phyloP scores from a whole-genome alignment of 2,888 invertebrate genomes.

The Cephus nigrinus region DNA sequence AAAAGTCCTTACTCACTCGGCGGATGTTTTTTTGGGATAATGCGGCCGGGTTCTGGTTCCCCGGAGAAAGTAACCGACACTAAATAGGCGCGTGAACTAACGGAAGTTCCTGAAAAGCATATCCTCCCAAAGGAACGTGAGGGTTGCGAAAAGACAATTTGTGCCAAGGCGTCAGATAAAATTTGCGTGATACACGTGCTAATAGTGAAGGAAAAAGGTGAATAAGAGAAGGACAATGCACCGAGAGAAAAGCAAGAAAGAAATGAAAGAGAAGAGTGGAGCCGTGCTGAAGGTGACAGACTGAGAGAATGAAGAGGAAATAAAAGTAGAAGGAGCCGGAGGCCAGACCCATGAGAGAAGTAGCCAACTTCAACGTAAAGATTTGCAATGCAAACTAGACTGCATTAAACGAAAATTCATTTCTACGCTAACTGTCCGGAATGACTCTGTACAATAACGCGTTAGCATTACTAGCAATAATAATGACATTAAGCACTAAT shows the following conservation, averaged over 20 bases:
- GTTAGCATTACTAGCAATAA: slow-evolving; percentile 49
- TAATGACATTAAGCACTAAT: slow-evolving; percentile 9
- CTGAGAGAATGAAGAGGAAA: background rate
- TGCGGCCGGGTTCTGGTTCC: background rate
- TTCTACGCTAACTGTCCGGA: slow-evolving; percentile 61
- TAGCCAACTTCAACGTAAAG: slow-evolving; percentile 24
- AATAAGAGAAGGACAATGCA: slow-evolving; percentile 23
- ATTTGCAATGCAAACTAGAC: slow-evolving; percentile 65
- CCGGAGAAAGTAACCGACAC: background rate
- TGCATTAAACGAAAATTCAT: slow-evolving; percentile 63
- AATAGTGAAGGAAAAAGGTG: slow-evolving; percentile 30
- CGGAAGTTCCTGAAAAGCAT: background rate
- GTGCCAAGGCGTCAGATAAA: slow-evolving; percentile 8
- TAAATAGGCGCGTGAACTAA: background rate
- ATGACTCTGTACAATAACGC: background rate
- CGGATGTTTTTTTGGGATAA: background rate
- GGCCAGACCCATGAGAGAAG: slow-evolving; percentile 20
- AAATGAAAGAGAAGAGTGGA: slow-evolving; percentile 18
- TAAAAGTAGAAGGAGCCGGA: background rate
- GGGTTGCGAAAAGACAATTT: background rate
- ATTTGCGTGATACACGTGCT: slow-evolving; percentile 18
- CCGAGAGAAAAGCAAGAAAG: slow-evolving; percentile 32
- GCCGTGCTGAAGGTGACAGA: background rate
- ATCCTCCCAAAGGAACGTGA: background rate
- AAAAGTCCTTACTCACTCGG: background rate